A percentile compares a stretch with the other conserved stretches of the same genome.
Evolutionary conservation across 2,888 invertebrate genomes (phyloP).

Genomic region (Nymphalis c-album): DNA sequence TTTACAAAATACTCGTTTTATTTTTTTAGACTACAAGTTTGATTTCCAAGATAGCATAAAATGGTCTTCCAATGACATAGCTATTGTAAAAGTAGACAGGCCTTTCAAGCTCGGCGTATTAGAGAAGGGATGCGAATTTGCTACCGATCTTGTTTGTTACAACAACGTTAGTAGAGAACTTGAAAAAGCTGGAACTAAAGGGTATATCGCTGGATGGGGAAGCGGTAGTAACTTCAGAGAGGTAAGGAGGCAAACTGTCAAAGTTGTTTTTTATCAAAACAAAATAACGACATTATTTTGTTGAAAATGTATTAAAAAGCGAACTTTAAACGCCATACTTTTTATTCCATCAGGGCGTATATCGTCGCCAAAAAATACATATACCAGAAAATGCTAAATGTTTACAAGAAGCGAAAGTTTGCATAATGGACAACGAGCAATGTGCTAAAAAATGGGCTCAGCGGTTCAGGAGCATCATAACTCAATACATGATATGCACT

Average conservation of each 20-base stretch:
- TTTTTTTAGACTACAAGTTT: slow-evolving; percentile 68
- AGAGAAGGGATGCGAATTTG: slow-evolving; percentile 69
- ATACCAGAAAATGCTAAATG: slow-evolving; percentile 64
- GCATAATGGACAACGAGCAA: slow-evolving; percentile 73
- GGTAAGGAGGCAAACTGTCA: slow-evolving; percentile 45
- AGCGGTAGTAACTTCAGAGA: slow-evolving; percentile 73
- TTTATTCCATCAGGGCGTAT: slow-evolving; percentile 59
- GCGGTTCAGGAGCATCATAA: slow-evolving; percentile 66
- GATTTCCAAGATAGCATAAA: slow-evolving; percentile 77
- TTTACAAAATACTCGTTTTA: background rate
- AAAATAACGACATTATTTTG: background rate
- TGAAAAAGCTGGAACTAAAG: slow-evolving; percentile 72
- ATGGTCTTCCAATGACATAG: slow-evolving; percentile 77
- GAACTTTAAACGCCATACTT: too few species aligned
- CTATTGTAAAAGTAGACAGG: slow-evolving; percentile 71
- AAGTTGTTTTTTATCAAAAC: background rate
- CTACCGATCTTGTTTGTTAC: slow-evolving; percentile 57
- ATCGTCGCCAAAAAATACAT: slow-evolving; percentile 57
- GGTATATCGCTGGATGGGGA: slow-evolving; percentile 74
- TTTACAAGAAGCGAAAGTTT: slow-evolving; percentile 73
- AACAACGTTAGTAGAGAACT: slow-evolving; percentile 71
- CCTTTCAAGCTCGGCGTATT: slow-evolving; percentile 66
- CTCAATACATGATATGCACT: slow-evolving; percentile 75
- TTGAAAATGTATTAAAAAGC: too few species aligned
- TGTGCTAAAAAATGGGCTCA: slow-evolving; percentile 76